phyloP scores from a whole-genome alignment of 2,888 invertebrate genomes.

The Nomada flava region DNA sequence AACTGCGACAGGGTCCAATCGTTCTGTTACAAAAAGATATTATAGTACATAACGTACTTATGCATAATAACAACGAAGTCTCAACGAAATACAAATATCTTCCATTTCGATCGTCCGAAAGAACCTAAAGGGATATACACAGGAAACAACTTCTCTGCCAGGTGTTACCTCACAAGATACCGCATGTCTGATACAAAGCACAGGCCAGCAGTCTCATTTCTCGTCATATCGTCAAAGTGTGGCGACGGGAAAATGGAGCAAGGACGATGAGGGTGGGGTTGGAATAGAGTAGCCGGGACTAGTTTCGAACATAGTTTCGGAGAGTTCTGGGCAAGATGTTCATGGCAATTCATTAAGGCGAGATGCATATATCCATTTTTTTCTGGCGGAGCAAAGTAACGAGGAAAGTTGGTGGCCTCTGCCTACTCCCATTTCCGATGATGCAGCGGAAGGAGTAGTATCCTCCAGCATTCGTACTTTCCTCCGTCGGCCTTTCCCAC shows the following conservation, averaged over 20 bases:
- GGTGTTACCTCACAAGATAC: neutral
- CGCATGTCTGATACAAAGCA: conserved; percentile 28
- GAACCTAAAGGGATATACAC: neutral
- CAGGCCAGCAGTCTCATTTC: conserved; percentile 2
- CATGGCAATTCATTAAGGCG: conserved; percentile 62
- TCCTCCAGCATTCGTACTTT: conserved; percentile 31
- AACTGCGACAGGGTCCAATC: too few species aligned
- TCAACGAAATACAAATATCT: neutral
- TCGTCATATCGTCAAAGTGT: neutral
- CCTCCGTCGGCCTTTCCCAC: neutral
- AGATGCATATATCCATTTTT: conserved; percentile 41
- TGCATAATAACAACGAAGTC: too few species aligned
- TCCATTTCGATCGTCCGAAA: neutral
- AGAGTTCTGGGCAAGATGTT: conserved; percentile 44
- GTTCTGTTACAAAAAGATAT: too few species aligned
- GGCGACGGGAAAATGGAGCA: neutral
- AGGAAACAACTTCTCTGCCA: neutral
- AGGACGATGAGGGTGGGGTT: too few species aligned
- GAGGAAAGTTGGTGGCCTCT: conserved; percentile 77
- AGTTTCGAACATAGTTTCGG: conserved; percentile 14
- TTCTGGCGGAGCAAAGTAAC: conserved; percentile 71
- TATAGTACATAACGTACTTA: too few species aligned
- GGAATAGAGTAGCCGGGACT: neutral
- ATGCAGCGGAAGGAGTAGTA: conserved; percentile 31
- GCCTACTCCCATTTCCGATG: conserved; percentile 56